Base-by-base conservation (phyloP, 2,113 vertebrate genomes). In the Malurus melanocephalus region DNA sequence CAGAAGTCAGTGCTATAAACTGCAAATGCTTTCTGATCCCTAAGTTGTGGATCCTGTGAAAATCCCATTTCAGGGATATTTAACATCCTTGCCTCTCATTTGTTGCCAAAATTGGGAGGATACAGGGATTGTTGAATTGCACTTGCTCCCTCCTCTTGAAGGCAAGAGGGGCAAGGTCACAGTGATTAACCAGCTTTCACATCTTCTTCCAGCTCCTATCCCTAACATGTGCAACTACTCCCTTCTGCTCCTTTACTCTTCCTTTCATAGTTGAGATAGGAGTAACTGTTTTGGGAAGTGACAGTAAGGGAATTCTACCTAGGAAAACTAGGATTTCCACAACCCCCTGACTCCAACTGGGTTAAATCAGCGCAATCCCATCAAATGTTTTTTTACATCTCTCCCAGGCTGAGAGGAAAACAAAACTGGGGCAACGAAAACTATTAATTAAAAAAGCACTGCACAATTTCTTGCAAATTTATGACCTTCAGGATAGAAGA, bases 51-150 rank as follows among this genome's bases (percentile, higher is more conserved):
- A 62, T 69, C 28, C 30, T 68, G 45, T 72, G 32, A 81, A 94
- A 92, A 93, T 75, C 27, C 30, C 59, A 51, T 69, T 89, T 74
- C 64, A 85, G 82, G 52, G 46, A 62, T 92, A 92, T 73, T 89
- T 91, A 69, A 33, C 24, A 42, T 35, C 26, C 23, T 56, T 51
- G 32, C 35, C 33, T 83, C 60, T 83, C 60, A 71, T 66, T 80
- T 77, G 38, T 4, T 80, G 82, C 64, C 42, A 72, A 62, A 73
- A 59, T n/a, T 71, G 27, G 1, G 5, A 77, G 13, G 52, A 69
- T 61, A 62, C 21, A 16, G 7, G 12, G 21, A 55, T 2, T 40
- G 48, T 24, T 56, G 73, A 17, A 20, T 38, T 66, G 72, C 16
- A 55, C 23, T 35, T 22, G n/a, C n/a, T 80, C 45, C 35, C 17